Percentiles rank a stretch among this genome's conserved stretches.
phyloP scores from a whole-genome alignment of 2,888 invertebrate species.

The Xestia ashworthii region DNA sequence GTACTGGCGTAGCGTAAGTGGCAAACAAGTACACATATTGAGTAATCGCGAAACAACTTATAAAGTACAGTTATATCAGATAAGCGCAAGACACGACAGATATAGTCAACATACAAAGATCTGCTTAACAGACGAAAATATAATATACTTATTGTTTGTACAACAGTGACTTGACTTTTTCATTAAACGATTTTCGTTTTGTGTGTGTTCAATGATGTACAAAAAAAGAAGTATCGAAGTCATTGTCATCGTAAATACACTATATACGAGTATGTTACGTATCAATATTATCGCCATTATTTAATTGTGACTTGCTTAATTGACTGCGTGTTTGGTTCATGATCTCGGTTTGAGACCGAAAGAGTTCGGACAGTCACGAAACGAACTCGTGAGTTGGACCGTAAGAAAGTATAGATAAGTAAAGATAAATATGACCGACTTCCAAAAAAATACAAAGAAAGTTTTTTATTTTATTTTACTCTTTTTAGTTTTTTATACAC shows the following conservation, averaged over 20 bases:
- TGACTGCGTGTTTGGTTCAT: not conserved
- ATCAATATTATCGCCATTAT: not conserved
- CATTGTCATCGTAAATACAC: not conserved
- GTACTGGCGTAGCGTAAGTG: conserved; percentile 21
- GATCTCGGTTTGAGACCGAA: not conserved
- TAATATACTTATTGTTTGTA: too few species aligned
- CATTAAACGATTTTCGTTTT: not conserved
- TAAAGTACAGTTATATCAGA: conserved; percentile 5
- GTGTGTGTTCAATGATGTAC: not conserved
- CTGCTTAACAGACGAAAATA: not conserved
- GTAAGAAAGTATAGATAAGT: not conserved
- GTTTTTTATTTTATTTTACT: not conserved
- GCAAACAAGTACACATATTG: not conserved
- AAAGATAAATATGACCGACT: too few species aligned
- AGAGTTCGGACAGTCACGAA: not conserved
- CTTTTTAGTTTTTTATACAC: not conserved
- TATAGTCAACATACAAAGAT: not conserved
- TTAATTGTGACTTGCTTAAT: conserved; percentile 10
- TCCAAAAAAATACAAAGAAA: too few species aligned
- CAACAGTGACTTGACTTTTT: not conserved
- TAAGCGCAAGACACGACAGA: not conserved
- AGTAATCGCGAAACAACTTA: not conserved
- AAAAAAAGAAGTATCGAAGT: not conserved
- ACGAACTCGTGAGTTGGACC: not conserved
- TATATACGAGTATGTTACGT: not conserved